Evolutionary conservation across 2,888 invertebrate species (phyloP).

Genomic region (Leptinotarsa haldemani): DNA sequence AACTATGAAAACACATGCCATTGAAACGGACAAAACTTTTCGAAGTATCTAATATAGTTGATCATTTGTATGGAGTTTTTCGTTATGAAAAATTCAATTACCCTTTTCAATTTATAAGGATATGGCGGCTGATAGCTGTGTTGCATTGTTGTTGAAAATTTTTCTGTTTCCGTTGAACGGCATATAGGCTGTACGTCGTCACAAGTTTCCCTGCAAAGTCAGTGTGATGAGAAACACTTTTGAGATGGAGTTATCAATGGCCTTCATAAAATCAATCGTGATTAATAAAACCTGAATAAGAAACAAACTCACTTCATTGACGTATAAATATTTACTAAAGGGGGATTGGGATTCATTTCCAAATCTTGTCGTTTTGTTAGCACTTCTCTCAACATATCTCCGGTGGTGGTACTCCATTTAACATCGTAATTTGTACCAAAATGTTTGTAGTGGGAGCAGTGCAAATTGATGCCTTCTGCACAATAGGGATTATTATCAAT

Average conservation of each 20-base stretch:
- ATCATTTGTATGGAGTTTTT: neutral
- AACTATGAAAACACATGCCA: too few species aligned
- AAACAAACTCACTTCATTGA: slow-evolving; percentile 29
- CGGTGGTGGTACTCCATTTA: slow-evolving; percentile 39
- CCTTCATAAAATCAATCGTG: too few species aligned
- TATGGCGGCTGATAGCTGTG: slow-evolving; percentile 69
- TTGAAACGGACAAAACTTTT: too few species aligned
- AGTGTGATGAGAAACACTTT: too few species aligned
- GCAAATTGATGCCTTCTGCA: slow-evolving; percentile 42
- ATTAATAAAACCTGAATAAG: too few species aligned
- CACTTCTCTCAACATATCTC: slow-evolving; percentile 39
- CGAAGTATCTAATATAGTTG: neutral
- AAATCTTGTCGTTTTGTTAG: slow-evolving; percentile 29
- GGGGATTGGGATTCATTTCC: slow-evolving; percentile 36
- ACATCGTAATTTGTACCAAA: slow-evolving; percentile 36
- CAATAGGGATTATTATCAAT: slow-evolving; percentile 46
- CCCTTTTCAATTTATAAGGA: slow-evolving; percentile 67
- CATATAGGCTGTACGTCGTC: slow-evolving; percentile 20
- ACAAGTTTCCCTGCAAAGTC: neutral
- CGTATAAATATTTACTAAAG: slow-evolving; percentile 37
- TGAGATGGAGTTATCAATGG: too few species aligned
- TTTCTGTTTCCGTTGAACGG: slow-evolving; percentile 45
- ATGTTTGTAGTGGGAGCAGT: slow-evolving; percentile 46
- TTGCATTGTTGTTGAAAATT: slow-evolving; percentile 69
- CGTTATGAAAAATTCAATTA: slow-evolving; percentile 52